A percentile compares a stretch with the other conserved stretches of the same genome.
phyloP scores from a whole-genome alignment of 1,140 invertebrate genomes.

The Neodiprion virginianus region DNA sequence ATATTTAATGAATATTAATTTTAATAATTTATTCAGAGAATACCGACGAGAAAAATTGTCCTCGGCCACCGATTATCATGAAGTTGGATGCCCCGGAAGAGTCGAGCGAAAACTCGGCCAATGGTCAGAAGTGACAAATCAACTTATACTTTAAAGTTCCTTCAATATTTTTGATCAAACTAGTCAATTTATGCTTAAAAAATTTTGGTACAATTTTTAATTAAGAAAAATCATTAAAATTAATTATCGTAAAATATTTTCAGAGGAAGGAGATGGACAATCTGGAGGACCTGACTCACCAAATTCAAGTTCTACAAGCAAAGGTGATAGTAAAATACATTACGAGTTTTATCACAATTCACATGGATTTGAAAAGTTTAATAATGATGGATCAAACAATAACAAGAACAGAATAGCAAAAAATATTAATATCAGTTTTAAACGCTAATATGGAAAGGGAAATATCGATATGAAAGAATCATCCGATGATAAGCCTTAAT shows the following conservation, averaged over 20 bases:
- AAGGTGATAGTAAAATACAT: background rate
- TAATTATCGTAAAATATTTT: background rate
- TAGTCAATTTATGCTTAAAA: background rate
- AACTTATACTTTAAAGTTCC: background rate
- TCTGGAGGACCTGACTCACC: background rate
- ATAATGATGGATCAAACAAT: too few species aligned
- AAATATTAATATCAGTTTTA: too few species aligned
- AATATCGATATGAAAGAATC: too few species aligned
- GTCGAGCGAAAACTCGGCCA: conserved; percentile 44
- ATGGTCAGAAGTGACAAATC: conserved; percentile 32
- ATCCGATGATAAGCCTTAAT: too few species aligned
- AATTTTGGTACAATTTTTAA: background rate
- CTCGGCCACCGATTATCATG: conserved; percentile 42
- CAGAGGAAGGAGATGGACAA: background rate
- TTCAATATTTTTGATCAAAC: background rate
- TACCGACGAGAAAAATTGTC: conserved; percentile 40
- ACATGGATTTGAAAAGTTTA: too few species aligned
- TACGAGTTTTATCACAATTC: too few species aligned
- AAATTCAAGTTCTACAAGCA: background rate
- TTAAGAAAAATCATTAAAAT: background rate
- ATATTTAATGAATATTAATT: conserved; percentile 34
- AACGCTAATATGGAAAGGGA: too few species aligned
- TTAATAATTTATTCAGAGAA: conserved; percentile 40
- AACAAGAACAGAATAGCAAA: too few species aligned
- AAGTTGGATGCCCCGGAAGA: conserved; percentile 52